Base-by-base conservation (phyloP, 2,113 vertebrate species). In the Morphnarchus princeps region DNA sequence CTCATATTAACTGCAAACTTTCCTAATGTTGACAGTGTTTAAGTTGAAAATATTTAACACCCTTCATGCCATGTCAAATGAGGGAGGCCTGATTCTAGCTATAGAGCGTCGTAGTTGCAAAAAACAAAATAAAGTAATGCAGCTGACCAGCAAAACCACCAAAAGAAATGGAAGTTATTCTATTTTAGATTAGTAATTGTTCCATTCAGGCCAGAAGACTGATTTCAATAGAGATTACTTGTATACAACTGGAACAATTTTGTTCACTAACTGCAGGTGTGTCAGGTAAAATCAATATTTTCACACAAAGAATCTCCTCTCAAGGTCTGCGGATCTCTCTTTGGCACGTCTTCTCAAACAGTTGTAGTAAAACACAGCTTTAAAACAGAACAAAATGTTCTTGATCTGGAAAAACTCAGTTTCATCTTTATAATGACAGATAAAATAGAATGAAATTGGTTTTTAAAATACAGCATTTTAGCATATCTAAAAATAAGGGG, bases 381-480 rank as follows among this genome's bases (percentile, higher is more conserved):
- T 52, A 69, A 91, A 90, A 65, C 43, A 73, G 31, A 61, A 77
- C n/a, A 93, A 89, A 96, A 54, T 80, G 62, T 65, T 96, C 67
- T 58, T 72, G 22, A 91, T 61, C 20, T 66, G 49, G 16, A 57
- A 90, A 96, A 95, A 57, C 8, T 77, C 57, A 1, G 38, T 79
- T 95, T 94, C 31, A 34, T 94, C 62, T 95, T 94, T 69, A 82
- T 87, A 93, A 82, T 65, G 73, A 91, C 70, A 89, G 50, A 90
- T 85, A 65, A 89, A 81, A 87, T 72, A 42, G 31, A 95, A 95
- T 32, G 1, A 90, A 72, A 45, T 58, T 2, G 2, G 59, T 32
- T 92, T 70, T 91, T 73, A 4, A 13, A 86, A 84, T 65, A 19
- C 40, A 54, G 14, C 18, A 42, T 76, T 95, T 95, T 84, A 72